Conservation (phyloP, 2,888 invertebrate species). For the Agonopterix heracliana region DNA sequence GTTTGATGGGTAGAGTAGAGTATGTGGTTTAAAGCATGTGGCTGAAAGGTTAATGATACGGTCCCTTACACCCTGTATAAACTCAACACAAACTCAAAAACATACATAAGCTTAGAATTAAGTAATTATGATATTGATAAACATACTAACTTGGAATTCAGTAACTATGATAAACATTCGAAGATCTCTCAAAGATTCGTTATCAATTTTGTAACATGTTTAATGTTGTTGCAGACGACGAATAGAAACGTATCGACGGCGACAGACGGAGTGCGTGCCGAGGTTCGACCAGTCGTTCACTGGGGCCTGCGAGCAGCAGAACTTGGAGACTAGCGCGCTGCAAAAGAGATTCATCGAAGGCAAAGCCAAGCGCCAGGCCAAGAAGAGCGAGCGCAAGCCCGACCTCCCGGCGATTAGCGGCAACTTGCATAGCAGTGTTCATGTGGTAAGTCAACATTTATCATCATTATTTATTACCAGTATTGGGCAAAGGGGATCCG, state of each 20-base stretch:
- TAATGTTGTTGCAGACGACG: constrained; percentile 77
- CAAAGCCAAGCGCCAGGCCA: constrained; percentile 91
- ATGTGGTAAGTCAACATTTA: constrained; percentile 77
- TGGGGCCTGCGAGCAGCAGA: constrained; percentile 92
- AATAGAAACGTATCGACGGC: constrained; percentile 90
- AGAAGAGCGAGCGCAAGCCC: constrained; percentile 81
- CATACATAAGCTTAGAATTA: too few species aligned
- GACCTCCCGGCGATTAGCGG: constrained; percentile 66
- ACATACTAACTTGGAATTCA: too few species aligned
- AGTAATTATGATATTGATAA: too few species aligned
- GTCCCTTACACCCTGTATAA: too few species aligned
- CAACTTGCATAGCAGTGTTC: constrained; percentile 83
- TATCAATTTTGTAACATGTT: too few species aligned
- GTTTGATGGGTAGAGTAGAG: too few species aligned
- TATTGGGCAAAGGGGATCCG: too few species aligned
- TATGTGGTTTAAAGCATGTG: too few species aligned
- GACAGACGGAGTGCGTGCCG: constrained; percentile 90
- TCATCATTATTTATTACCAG: neutral
- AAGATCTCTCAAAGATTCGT: too few species aligned
- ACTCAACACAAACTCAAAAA: too few species aligned
- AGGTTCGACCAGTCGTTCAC: constrained; percentile 92
- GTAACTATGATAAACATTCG: too few species aligned
- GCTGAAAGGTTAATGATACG: too few species aligned
- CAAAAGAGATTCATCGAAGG: constrained; percentile 94
- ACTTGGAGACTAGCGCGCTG: constrained; percentile 90